Evolutionary conservation across 2,113 vertebrate genomes (phyloP), one percentile per base, ranked within the genome.

Genomic region (Acrocephalus kingi): DNA sequence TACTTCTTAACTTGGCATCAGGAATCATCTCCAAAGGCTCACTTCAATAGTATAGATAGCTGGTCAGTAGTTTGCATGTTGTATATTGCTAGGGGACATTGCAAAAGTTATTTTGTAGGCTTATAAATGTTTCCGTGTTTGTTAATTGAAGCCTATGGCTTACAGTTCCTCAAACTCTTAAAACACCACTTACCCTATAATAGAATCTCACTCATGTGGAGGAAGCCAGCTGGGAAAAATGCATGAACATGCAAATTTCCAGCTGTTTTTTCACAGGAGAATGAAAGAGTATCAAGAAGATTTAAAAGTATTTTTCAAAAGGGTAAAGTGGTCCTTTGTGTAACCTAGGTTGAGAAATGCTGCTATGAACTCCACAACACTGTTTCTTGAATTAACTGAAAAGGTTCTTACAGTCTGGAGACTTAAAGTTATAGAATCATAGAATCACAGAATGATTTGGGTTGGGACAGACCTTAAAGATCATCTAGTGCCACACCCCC

Each of bases 141-240:
- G 33, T 43, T 63, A 77, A 28, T 59, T 41, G 35, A 78, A 21
- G 25, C 13, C 30, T 59, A 13, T 24, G n/a, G 33, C 27, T 41
- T 41, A 41, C 27, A 27, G 23, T 69, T 88, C 52, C 21, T 78
- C 39, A 61, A 61, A 64, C 6, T 81, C 2, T 0, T 19, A 64
- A 43, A 24, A 80, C 73, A 33, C 0, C 15, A 5, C 5, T 18
- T 4, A 35, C 24, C 7, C 16, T 48, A 2, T 41, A 55, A 10
- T 11, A 15, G 18, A 49, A 6, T 64, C 35, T 9, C 45, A 56
- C 41, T 52, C 3, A 8, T 6, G 8, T 11, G 27, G 28, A 35
- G 6, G 37, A 74, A 78, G 41, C 10, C 23, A 58, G 4, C 8
- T 35, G 16, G 21, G n/a, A 25, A 87, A 94, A 78, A 63, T n/a